These are phyloP conservation scores for Gymnorhina tibicen DNA, from an alignment of 2,113 vertebrate genomes.

Conservation along the genomic window DNA sequence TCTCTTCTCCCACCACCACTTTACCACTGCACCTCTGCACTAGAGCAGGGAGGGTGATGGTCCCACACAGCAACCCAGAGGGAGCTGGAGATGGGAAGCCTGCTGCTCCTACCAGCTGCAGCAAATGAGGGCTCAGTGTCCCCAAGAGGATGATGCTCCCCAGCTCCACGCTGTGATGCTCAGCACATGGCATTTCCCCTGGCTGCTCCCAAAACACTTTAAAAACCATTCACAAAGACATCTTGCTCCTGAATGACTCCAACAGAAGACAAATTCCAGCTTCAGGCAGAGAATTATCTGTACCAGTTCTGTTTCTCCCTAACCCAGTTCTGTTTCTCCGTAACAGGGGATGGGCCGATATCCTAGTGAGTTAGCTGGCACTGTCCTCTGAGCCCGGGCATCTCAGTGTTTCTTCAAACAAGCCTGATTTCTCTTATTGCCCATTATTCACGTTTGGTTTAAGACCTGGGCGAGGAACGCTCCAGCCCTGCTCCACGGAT, in stretches of 20 bases:
- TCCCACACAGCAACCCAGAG: background rate
- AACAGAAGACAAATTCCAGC: background rate
- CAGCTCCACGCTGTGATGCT: background rate
- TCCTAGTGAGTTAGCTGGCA: background rate
- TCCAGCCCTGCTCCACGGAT: background rate
- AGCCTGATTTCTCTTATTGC: background rate
- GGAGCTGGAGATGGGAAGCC: background rate
- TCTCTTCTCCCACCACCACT: rapidly evolving
- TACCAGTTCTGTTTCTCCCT: background rate
- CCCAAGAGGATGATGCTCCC: rapidly evolving
- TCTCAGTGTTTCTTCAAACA: background rate
- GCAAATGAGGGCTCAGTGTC: background rate
- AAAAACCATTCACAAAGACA: background rate
- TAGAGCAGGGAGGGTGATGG: rapidly evolving
- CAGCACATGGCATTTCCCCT: background rate
- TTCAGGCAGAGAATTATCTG: background rate
- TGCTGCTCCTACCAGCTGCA: background rate
- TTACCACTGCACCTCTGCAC: background rate
- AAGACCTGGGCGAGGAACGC: rapidly evolving
- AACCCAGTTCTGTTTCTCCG: background rate
- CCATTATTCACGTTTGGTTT: background rate
- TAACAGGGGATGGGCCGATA: background rate
- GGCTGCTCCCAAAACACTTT: background rate
- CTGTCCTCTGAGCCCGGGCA: background rate
- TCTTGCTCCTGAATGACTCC: background rate